Percentiles rank a stretch among this genome's conserved stretches.
phyloP scores from a whole-genome alignment of 2,888 invertebrate genomes.

The Drosophila tanythrix region DNA sequence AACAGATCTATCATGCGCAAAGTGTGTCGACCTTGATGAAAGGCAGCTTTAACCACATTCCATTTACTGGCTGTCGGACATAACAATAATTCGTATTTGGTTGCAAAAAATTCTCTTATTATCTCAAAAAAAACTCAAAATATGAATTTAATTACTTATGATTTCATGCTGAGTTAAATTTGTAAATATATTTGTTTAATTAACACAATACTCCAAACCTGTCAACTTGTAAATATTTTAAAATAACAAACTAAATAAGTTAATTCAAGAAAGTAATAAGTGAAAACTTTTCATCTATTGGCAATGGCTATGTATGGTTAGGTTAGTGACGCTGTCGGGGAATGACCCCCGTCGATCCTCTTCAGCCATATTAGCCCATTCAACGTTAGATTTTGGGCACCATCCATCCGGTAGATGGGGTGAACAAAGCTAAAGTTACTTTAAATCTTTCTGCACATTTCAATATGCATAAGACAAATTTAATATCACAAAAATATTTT shows the following conservation, averaged over 20 bases:
- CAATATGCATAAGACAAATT: neutral
- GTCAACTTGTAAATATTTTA: neutral
- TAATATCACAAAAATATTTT: neutral
- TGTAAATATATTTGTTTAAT: neutral
- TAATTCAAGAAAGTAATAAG: neutral
- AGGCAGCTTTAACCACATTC: conserved; percentile 6
- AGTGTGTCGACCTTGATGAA: conserved; percentile 38
- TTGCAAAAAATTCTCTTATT: neutral
- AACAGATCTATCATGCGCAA: conserved; percentile 7
- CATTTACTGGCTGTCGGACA: neutral
- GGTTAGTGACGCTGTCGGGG: neutral
- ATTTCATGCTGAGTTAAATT: fast-evolving
- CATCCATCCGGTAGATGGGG: neutral
- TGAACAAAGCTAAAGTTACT: neutral
- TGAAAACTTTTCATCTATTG: neutral
- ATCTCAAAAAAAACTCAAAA: neutral
- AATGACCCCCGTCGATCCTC: neutral
- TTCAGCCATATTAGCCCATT: neutral
- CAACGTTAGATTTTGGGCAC: neutral
- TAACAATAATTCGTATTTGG: neutral
- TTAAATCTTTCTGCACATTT: neutral
- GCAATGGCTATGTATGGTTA: neutral
- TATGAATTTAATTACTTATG: neutral
- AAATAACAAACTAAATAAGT: neutral
- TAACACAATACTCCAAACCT: neutral